Percentiles rank a stretch among this genome's conserved stretches.
Conservation (phyloP, 1,140 invertebrate genomes). For the Diuraphis noxia region DNA sequence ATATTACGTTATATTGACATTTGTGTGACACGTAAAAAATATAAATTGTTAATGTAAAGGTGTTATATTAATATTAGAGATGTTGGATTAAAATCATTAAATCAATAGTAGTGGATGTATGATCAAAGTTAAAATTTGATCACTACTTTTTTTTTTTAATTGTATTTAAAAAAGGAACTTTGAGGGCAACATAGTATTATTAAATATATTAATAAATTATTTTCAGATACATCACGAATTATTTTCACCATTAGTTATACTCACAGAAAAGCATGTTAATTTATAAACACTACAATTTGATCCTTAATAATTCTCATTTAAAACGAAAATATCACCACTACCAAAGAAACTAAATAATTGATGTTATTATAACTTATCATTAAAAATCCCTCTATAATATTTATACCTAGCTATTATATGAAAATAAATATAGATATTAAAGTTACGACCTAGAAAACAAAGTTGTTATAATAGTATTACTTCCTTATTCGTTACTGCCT, state of each 20-base stretch:
- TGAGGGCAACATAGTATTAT: not conserved
- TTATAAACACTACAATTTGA: not conserved
- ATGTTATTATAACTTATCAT: not conserved
- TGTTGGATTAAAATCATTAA: not conserved
- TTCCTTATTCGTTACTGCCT: not conserved
- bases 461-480: not conserved
- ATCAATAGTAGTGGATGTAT: not conserved
- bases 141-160: not conserved
- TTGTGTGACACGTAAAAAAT: not conserved
- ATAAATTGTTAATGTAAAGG: not conserved
- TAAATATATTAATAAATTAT: not conserved
- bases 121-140: not conserved
- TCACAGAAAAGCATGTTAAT: not conserved
- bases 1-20: not conserved
- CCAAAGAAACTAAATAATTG: not conserved
- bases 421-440: not conserved
- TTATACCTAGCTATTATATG: not conserved
- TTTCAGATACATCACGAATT: not conserved
- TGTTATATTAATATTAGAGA: not conserved
- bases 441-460: not conserved
- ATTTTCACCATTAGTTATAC: not conserved
- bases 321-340: not conserved
- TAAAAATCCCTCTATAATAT: not conserved
- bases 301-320: not conserved
- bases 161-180: not conserved